Base-by-base conservation (phyloP, 2,113 vertebrate genomes). In the Mionectes macconnelli region DNA sequence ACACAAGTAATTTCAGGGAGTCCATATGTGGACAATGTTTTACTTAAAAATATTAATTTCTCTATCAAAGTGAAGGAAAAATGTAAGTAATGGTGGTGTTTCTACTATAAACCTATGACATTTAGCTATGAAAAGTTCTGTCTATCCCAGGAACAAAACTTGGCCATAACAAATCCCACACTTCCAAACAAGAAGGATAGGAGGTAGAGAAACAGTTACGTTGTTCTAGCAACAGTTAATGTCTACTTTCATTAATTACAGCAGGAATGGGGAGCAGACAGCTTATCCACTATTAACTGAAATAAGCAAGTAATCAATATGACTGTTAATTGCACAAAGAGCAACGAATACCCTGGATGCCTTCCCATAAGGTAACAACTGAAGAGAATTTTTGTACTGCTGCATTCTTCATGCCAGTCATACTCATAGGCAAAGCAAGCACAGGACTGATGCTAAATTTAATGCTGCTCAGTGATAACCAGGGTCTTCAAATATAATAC, bases 241-340 rank as follows among this genome's bases (percentile, higher is more conserved):
- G 91, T 93, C 92, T 96, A 83, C 90, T 96, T 97, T 96, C 94
- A 97, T 98, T 97, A 98, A 97, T 97, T 98, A 97, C 79, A 97
- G 84, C 76, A 85, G 84, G 77, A 84, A 96, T 14, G 47, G 88
- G 93, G 97, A 98, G 94, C 73, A 95, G 84, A 95, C 96, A 96
- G 70, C 84, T 97, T 97, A 97, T 97, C 77, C 76, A 87, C 86
- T 96, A 92, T 97, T 97, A 98, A 97, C 94, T 95, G 80, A 95
- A 94, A 84, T 77, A 90, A 96, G 47, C 66, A 95, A 96, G 64
- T 87, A 97, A 97, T 98, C 97, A 94, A 98, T 98, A 97, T 72
- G 84, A 85, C 86, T 97, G 95, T 96, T 98, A 98, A 97, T 97
- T 98, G 96, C 96, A 93, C 89, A 96, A 97, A 97, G 94, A 96